Conservation (phyloP, 1,140 invertebrate species). For the Pogonus chalceus region DNA sequence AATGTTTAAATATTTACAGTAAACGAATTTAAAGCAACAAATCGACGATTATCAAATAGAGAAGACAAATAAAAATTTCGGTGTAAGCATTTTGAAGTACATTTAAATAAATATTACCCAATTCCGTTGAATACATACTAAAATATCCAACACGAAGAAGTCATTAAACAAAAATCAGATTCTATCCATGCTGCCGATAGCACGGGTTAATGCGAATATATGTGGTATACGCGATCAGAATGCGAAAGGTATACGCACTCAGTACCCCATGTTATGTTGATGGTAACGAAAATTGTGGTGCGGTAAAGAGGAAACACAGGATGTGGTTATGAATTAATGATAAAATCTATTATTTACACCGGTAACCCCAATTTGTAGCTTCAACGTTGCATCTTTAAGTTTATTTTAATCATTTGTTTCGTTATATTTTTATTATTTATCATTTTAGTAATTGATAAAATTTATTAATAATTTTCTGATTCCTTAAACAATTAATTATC, state of each 20-base stretch:
- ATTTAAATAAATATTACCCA: conserved; percentile 8
- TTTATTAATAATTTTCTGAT: too few species aligned
- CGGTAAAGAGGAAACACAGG: background rate
- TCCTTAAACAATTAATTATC: too few species aligned
- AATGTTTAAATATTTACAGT: too few species aligned
- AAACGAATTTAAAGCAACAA: too few species aligned
- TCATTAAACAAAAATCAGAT: conserved; percentile 7
- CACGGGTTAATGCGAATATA: background rate
- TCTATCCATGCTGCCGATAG: background rate
- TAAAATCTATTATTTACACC: conserved; percentile 5
- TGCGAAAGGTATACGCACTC: background rate
- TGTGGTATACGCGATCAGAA: background rate
- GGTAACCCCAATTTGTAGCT: background rate
- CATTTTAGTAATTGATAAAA: too few species aligned
- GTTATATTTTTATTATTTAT: too few species aligned
- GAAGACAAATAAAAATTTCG: too few species aligned
- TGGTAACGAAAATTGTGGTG: background rate
- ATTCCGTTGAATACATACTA: background rate
- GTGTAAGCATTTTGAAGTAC: too few species aligned
- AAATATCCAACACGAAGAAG: background rate
- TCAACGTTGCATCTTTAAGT: too few species aligned
- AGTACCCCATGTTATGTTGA: background rate
- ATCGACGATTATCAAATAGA: too few species aligned
- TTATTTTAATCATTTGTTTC: too few species aligned
- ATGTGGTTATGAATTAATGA: background rate